Conservation (phyloP, 1,140 invertebrate species). For the Subanguina moxae region DNA sequence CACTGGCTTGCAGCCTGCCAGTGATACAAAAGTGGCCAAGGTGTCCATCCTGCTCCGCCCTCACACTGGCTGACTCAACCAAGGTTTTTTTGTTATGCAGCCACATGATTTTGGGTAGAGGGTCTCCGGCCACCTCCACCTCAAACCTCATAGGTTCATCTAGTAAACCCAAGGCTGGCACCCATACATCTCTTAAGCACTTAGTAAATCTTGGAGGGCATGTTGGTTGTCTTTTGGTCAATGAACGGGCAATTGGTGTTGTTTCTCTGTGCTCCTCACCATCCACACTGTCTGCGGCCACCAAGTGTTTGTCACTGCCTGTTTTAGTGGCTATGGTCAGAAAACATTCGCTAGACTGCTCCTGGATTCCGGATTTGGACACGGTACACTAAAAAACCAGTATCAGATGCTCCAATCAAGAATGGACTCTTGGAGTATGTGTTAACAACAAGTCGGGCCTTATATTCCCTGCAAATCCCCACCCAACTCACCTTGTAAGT, state of each 20-base stretch:
- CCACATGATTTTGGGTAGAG: conserved; percentile 44
- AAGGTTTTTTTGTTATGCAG: conserved; percentile 40
- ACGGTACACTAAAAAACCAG: too few species aligned
- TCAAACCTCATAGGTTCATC: conserved; percentile 33
- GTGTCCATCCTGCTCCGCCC: background rate
- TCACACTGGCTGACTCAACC: background rate
- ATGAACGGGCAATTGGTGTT: too few species aligned
- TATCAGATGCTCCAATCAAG: too few species aligned
- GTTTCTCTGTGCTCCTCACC: conserved; percentile 15
- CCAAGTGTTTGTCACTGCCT: conserved; percentile 43
- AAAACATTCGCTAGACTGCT: conserved; percentile 29
- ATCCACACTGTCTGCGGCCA: conserved; percentile 29
- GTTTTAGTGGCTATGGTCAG: conserved; percentile 40
- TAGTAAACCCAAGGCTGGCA: conserved; percentile 18
- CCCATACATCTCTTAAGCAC: conserved; percentile 49
- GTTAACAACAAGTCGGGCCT: too few species aligned
- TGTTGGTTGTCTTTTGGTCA: conserved; percentile 5
- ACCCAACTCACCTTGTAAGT: conserved; percentile 20
- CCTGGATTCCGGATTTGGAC: background rate
- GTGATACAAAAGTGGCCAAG: conserved; percentile 20
- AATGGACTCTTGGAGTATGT: too few species aligned
- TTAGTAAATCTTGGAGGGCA: conserved; percentile 48
- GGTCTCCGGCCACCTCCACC: conserved; percentile 43
- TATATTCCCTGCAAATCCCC: conserved; percentile 25
- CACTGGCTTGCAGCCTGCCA: conserved; percentile 20